Evolutionary conservation across 2,113 vertebrate genomes (phyloP).

Genomic region (Xiphophorus hellerii): DNA sequence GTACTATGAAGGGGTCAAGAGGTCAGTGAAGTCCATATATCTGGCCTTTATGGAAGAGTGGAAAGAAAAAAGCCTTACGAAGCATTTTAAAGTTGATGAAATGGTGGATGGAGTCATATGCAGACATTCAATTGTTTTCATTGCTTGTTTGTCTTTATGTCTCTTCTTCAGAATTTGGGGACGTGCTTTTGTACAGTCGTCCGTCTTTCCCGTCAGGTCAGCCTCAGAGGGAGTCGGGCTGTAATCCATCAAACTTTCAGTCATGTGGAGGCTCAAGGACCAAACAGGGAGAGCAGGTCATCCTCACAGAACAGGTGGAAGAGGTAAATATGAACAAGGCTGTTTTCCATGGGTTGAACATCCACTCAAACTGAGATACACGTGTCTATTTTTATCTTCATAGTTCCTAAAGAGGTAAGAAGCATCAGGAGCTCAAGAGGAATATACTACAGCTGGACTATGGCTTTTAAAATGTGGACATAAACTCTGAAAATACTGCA

Average conservation of each 20-base stretch:
- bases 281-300: slow-evolving; percentile 81
- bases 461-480: slow-evolving; percentile 70
- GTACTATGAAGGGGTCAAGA: too few relatives aligned
- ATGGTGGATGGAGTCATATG: too few relatives aligned
- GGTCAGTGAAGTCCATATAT: too few relatives aligned
- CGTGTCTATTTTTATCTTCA: slow-evolving; percentile 49
- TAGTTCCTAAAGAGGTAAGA: slow-evolving; percentile 93
- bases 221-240: slow-evolving; percentile 80
- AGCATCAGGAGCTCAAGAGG: slow-evolving; percentile 32
- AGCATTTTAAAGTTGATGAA: too few relatives aligned
- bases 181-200: slow-evolving; percentile 90
- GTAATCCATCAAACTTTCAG: slow-evolving; percentile 88
- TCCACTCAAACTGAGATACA: neutral
- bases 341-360: neutral
- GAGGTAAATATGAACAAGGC: slow-evolving; percentile 76
- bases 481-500: slow-evolving; percentile 67
- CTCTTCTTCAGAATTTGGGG: slow-evolving; percentile 78
- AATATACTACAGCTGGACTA: slow-evolving; percentile 50
- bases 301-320: slow-evolving; percentile 72
- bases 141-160: neutral
- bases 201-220: slow-evolving; percentile 91
- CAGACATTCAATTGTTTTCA: neutral
- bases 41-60: too few relatives aligned
- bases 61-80: too few relatives aligned
- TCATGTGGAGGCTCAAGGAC: slow-evolving; percentile 88